These are phyloP conservation scores for Solenodon paradoxus DNA, from an alignment of 2,113 vertebrate species.

Conservation along the genomic window DNA sequence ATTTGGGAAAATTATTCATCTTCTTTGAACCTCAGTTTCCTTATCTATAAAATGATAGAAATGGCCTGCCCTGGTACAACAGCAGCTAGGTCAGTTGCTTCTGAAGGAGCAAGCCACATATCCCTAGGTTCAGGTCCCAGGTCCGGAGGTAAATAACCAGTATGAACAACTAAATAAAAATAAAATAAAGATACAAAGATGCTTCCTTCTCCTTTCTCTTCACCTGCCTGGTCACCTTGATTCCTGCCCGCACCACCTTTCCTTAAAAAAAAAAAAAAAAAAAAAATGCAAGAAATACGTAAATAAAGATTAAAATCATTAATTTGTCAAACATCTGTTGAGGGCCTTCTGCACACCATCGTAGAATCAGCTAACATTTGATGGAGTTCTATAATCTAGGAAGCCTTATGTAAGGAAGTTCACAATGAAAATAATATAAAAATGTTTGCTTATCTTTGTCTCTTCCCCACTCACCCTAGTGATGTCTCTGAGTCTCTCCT, in stretches of 20 bases:
- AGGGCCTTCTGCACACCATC: background rate
- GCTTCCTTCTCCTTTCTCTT: too few species aligned
- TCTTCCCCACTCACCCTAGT: slow-evolving; percentile 78
- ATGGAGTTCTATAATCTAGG: background rate
- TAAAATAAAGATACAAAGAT: too few species aligned
- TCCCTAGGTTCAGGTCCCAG: too few species aligned
- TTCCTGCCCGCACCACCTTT: too few species aligned
- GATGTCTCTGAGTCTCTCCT: slow-evolving; percentile 94
- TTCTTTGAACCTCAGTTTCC: background rate
- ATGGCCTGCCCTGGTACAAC: too few species aligned
- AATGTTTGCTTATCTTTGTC: slow-evolving; percentile 55
- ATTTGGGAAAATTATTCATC: background rate
- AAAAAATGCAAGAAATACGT: too few species aligned
- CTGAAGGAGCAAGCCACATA: too few species aligned
- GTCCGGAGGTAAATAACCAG: too few species aligned
- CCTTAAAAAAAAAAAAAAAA: too few species aligned
- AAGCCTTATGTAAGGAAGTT: background rate
- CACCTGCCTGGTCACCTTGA: too few species aligned
- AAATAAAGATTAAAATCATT: slow-evolving; percentile 33
- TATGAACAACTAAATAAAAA: too few species aligned
- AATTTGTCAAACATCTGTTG: background rate
- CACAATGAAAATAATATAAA: background rate
- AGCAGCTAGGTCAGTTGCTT: too few species aligned
- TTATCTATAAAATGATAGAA: background rate
- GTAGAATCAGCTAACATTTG: background rate